Conservation (phyloP, 2,888 invertebrate species). For the Clepsis dumicolana region DNA sequence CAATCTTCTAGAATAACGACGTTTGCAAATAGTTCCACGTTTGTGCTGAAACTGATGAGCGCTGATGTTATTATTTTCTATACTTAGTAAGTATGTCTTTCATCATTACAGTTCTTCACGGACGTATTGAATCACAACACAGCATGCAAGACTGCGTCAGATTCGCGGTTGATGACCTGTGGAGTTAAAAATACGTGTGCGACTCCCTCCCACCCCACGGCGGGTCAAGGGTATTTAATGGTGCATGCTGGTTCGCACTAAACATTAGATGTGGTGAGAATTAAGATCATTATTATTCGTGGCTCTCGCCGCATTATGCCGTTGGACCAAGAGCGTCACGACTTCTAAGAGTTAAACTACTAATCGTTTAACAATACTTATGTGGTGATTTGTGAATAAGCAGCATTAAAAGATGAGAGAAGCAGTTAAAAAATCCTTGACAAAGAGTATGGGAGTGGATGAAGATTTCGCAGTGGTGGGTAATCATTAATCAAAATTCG, state of each 20-base stretch:
- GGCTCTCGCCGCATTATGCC: constrained; percentile 39
- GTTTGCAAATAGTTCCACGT: constrained; percentile 30
- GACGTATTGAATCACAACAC: constrained; percentile 49
- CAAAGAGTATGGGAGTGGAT: not conserved
- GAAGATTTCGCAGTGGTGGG: constrained; percentile 11
- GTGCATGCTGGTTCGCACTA: constrained; percentile 45
- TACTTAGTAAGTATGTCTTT: constrained; percentile 15
- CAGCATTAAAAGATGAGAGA: not conserved
- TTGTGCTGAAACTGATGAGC: constrained; percentile 24
- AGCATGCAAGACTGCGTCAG: constrained; percentile 56
- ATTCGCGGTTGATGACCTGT: constrained; percentile 69
- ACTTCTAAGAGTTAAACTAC: constrained; percentile 37
- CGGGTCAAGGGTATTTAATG: constrained; percentile 71
- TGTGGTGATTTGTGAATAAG: not conserved
- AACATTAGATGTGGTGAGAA: constrained; percentile 43
- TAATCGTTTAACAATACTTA: constrained; percentile 8
- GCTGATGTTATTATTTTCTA: constrained; percentile 5
- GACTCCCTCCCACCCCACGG: constrained; percentile 74
- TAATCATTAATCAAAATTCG: constrained; percentile 54
- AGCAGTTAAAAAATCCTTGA: not conserved
- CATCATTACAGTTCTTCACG: constrained; percentile 25
- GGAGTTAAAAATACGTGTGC: constrained; percentile 70
- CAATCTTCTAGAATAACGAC: constrained; percentile 41
- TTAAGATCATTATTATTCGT: constrained; percentile 55
- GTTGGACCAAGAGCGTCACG: constrained; percentile 48